A percentile compares a stretch with the other conserved stretches of the same genome.
Conservation (phyloP, 1,140 invertebrate species). For the Sarcophaga peregrina region DNA sequence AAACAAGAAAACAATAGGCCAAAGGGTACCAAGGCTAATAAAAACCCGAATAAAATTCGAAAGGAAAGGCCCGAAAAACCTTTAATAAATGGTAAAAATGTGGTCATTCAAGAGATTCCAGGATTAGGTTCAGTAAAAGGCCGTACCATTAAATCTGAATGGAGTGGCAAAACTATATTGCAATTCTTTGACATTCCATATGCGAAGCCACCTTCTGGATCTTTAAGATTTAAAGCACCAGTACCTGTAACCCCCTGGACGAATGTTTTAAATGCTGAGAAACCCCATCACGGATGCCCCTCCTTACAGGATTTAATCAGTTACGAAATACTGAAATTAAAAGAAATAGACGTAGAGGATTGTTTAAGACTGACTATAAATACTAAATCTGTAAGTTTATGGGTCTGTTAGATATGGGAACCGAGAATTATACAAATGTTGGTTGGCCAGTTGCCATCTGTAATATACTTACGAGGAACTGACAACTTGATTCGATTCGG, state of each 20-base stretch:
- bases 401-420: neutral
- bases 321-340: slow-evolving; percentile 52
- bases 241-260: slow-evolving; percentile 66
- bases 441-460: neutral
- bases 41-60: neutral
- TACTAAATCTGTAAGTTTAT: slow-evolving; percentile 55
- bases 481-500: too few relatives aligned
- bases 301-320: slow-evolving; percentile 56
- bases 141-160: slow-evolving; percentile 52
- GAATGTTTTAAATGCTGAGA: slow-evolving; percentile 60
- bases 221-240: slow-evolving; percentile 57
- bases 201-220: slow-evolving; percentile 52
- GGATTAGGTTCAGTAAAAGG: slow-evolving; percentile 59
- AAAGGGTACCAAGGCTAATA: slow-evolving; percentile 9
- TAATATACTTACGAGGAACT: neutral
- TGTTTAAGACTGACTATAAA: slow-evolving; percentile 57
- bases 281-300: slow-evolving; percentile 57
- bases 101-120: slow-evolving; percentile 47
- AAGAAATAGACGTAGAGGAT: slow-evolving; percentile 58
- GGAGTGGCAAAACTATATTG: slow-evolving; percentile 57
- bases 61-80: slow-evolving; percentile 7
- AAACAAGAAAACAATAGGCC: neutral
- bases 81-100: slow-evolving; percentile 6
- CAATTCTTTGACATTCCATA: slow-evolving; percentile 64
- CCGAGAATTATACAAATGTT: neutral